A percentile compares a stretch with the other conserved stretches of the same genome.
Evolutionary conservation across 2,888 invertebrate species (phyloP).

Genomic region (Eledone cirrhosa): DNA sequence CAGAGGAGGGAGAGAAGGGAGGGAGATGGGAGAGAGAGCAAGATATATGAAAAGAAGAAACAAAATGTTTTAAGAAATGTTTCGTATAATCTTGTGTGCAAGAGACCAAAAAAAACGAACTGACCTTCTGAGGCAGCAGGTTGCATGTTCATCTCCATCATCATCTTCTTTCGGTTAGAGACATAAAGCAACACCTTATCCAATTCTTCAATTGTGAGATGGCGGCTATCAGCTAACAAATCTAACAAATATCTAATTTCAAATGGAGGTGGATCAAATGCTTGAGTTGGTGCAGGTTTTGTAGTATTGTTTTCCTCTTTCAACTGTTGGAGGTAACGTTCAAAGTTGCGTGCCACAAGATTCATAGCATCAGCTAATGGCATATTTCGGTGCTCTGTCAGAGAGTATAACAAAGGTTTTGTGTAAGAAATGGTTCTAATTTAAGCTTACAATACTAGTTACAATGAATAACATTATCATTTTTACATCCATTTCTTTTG

Average conservation of each 20-base stretch:
- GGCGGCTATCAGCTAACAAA: slow-evolving; percentile 82
- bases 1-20: too few species aligned
- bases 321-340: slow-evolving; percentile 59
- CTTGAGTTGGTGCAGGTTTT: slow-evolving; percentile 22
- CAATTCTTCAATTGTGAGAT: slow-evolving; percentile 62
- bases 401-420: slow-evolving; percentile 34
- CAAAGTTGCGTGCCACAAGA: slow-evolving; percentile 73
- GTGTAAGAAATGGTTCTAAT: background rate
- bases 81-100: background rate
- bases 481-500: too few species aligned
- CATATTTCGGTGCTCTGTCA: slow-evolving; percentile 92
- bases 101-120: background rate
- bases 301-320: slow-evolving; percentile 47
- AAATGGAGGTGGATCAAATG: slow-evolving; percentile 56
- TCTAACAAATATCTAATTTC: slow-evolving; percentile 73
- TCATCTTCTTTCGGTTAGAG: slow-evolving; percentile 75
- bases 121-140: background rate
- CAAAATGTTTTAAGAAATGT: too few species aligned
- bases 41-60: too few species aligned
- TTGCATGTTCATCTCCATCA: slow-evolving; percentile 40
- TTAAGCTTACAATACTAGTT: too few species aligned
- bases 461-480: too few species aligned
- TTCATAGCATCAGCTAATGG: slow-evolving; percentile 89
- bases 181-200: slow-evolving; percentile 70
- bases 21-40: too few species aligned